Conservation (phyloP, 2,113 vertebrate genomes). For the Sorex fumeus region DNA sequence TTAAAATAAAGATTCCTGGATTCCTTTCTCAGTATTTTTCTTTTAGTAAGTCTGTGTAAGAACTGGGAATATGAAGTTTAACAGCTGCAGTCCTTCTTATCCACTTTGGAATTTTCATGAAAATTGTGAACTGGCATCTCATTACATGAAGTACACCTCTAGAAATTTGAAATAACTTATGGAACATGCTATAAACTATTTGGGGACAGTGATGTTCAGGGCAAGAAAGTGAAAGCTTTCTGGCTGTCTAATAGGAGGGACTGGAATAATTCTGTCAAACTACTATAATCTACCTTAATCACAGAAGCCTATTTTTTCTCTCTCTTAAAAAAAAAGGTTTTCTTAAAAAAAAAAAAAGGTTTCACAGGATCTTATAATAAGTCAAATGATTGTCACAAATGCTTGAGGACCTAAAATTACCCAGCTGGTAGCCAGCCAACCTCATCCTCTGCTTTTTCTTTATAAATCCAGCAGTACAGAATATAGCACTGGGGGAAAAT, state of each 20-base stretch:
- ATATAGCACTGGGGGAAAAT: neutral
- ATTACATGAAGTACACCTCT: neutral
- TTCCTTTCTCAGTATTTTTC: neutral
- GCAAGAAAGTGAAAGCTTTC: neutral
- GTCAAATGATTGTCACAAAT: slow-evolving; percentile 42
- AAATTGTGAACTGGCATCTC: neutral
- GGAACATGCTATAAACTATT: neutral
- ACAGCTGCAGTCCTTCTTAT: neutral
- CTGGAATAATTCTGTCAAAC: slow-evolving; percentile 23
- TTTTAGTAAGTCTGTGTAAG: neutral
- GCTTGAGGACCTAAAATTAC: slow-evolving; percentile 68
- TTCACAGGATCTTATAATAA: slow-evolving; percentile 31
- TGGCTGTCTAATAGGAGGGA: neutral
- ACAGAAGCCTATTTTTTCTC: neutral
- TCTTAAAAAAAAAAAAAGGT: slow-evolving; percentile 31
- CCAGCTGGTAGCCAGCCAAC: slow-evolving; percentile 63
- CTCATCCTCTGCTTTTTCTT: slow-evolving; percentile 56
- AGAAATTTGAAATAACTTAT: slow-evolving; percentile 53
- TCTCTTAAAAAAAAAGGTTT: slow-evolving; percentile 49
- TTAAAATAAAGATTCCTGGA: slow-evolving; percentile 9
- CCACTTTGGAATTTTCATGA: neutral
- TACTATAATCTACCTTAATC: slow-evolving; percentile 17
- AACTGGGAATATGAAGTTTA: neutral
- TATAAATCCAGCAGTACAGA: slow-evolving; percentile 39
- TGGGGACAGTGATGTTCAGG: neutral